These are phyloP conservation scores for Rallus crepitans DNA, from an alignment of 2,797 vertebrate species.

Conservation along the genomic window DNA sequence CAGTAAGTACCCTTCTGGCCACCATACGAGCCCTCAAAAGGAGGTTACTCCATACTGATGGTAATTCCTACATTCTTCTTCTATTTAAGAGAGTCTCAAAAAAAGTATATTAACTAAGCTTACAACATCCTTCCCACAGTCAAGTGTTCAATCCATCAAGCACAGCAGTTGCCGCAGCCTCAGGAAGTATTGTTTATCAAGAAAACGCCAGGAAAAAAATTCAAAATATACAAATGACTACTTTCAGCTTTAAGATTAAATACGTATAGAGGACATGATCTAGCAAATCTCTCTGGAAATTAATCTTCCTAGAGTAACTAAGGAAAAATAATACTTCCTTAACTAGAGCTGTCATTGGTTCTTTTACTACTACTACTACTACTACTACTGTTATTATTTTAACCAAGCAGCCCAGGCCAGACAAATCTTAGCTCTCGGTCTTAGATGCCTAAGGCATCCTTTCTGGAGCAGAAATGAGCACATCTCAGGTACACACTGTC, in stretches of 20 bases:
- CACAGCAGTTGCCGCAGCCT: not conserved
- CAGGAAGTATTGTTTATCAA: not conserved
- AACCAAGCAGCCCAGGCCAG: not conserved
- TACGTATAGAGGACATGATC: not conserved
- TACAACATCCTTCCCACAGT: not conserved
- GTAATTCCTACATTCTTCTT: not conserved
- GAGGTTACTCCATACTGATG: not conserved
- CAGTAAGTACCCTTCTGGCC: not conserved
- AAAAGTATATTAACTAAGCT: not conserved
- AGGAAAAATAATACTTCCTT: not conserved
- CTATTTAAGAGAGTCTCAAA: not conserved
- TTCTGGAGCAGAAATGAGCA: not conserved
- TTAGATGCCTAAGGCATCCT: not conserved
- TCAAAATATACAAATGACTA: not conserved
- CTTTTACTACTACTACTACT: not conserved
- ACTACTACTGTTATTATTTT: not conserved
- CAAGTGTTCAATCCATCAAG: not conserved
- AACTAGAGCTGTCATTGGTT: not conserved
- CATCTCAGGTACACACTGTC: too few species aligned
- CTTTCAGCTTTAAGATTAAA: not conserved
- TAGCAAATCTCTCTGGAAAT: not conserved
- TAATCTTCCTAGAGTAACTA: not conserved
- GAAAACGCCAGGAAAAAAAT: not conserved
- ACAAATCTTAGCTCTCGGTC: not conserved
- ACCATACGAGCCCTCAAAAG: not conserved